Conservation (phyloP, 2,113 vertebrate genomes). For the Lamprologus sp. region DNA sequence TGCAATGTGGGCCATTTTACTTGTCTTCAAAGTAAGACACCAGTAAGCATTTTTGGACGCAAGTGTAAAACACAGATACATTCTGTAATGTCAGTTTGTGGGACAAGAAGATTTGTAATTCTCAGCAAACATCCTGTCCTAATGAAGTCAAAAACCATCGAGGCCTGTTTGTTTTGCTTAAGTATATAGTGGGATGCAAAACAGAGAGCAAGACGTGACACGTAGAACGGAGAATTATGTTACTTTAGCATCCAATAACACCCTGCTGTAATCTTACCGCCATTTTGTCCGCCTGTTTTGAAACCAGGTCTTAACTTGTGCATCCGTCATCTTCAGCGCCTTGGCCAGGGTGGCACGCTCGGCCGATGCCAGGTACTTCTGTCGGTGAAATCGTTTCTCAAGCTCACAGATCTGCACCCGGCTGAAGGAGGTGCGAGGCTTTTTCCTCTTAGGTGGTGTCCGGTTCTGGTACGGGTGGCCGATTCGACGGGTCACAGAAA, state of each 20-base stretch:
- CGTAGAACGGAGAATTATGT: not conserved
- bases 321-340: conserved; percentile 93
- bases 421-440: conserved; percentile 94
- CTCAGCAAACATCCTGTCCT: not conserved
- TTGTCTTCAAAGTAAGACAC: not conserved
- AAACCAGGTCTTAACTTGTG: conserved; percentile 98
- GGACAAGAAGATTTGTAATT: not conserved
- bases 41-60: not conserved
- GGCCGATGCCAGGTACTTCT: conserved; percentile 86
- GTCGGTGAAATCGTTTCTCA: conserved; percentile 93
- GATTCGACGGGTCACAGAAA: conserved; percentile 85
- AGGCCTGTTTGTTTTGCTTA: not conserved
- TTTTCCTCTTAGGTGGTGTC: conserved; percentile 95
- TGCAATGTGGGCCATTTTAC: not conserved
- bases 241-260: not conserved
- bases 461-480: conserved; percentile 98
- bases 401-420: conserved; percentile 96
- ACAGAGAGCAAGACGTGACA: not conserved
- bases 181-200: not conserved
- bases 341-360: conserved; percentile 88
- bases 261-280: conserved; percentile 73
- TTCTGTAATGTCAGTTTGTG: not conserved
- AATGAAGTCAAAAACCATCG: not conserved
- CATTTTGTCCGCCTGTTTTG: conserved; percentile 97
- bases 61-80: not conserved